Percentiles rank a stretch among this genome's conserved stretches.
Conservation (phyloP, 2,888 invertebrate genomes). For the Tenthredo livida region DNA sequence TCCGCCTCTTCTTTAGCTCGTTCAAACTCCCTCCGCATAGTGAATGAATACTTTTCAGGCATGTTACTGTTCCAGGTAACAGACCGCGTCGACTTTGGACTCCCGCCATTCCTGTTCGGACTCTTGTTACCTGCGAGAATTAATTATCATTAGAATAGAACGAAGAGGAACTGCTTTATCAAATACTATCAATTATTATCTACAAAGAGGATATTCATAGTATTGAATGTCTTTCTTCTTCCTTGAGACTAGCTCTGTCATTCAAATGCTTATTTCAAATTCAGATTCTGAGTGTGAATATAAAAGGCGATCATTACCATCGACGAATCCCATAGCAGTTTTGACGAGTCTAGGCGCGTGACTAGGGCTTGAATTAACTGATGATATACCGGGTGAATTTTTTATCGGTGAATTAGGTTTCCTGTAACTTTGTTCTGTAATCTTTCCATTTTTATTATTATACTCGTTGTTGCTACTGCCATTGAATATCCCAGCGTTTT, state of each 20-base stretch:
- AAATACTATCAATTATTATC: not conserved
- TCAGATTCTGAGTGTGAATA: not conserved
- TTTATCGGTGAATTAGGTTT: slow-evolving; percentile 86
- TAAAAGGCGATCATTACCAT: slow-evolving; percentile 75
- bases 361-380: slow-evolving; percentile 79
- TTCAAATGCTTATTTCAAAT: not conserved
- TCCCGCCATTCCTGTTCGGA: slow-evolving; percentile 70
- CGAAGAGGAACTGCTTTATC: not conserved
- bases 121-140: slow-evolving; percentile 67
- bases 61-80: slow-evolving; percentile 88
- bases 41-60: slow-evolving; percentile 91
- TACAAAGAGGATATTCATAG: not conserved
- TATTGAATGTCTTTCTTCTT: not conserved
- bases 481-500: slow-evolving; percentile 71
- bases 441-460: slow-evolving; percentile 71
- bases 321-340: slow-evolving; percentile 81
- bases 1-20: slow-evolving; percentile 94
- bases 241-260: not conserved
- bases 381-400: slow-evolving; percentile 81
- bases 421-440: slow-evolving; percentile 79
- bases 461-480: slow-evolving; percentile 73
- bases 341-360: slow-evolving; percentile 80
- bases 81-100: slow-evolving; percentile 77
- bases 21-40: slow-evolving; percentile 95
- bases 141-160: not conserved